Percentiles rank a stretch among this genome's conserved stretches.
Conservation (phyloP, 53 echinoderm and acorn worm genomes). For the Holothuria scabra region DNA sequence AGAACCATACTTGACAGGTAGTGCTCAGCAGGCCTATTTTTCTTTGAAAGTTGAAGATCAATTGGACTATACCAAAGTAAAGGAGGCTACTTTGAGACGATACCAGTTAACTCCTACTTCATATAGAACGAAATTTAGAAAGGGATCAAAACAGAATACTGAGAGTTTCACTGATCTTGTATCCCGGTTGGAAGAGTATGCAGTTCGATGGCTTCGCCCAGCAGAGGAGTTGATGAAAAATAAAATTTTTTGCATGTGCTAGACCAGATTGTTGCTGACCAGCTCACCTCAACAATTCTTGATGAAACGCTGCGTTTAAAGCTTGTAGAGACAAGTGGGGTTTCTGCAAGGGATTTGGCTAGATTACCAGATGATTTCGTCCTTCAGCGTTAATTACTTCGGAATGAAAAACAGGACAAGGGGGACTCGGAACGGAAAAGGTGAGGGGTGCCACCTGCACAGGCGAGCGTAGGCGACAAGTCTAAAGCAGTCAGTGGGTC, state of each 20-base stretch:
- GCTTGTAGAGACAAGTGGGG: not conserved
- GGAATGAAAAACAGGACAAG: constrained; percentile 13
- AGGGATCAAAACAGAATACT: not conserved
- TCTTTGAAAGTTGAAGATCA: constrained; percentile 15
- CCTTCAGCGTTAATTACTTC: constrained; percentile 4
- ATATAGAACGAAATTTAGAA: constrained; percentile 28
- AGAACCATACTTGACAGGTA: constrained; percentile 26
- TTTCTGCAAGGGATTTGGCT: not conserved
- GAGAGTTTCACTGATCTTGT: constrained; percentile 22
- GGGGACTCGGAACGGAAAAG: constrained; percentile 6
- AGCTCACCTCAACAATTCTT: not conserved
- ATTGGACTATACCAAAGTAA: constrained; percentile 25
- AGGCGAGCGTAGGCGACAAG: not conserved
- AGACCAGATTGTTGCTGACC: constrained; percentile 4
- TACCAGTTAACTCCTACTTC: constrained; percentile 1
- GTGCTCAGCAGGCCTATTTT: constrained; percentile 37
- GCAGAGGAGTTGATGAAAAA: constrained; percentile 8
- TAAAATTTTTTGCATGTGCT: constrained; percentile 2
- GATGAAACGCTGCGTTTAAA: constrained; percentile 6
- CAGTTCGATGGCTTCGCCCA: constrained; percentile 6
- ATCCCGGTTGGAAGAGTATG: constrained; percentile 29
- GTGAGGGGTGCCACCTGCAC: not conserved
- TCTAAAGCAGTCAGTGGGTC: not conserved
- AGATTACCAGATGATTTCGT: constrained; percentile 17
- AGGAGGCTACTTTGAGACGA: constrained; percentile 18